Percentiles rank a stretch among this genome's conserved stretches.
These are phyloP conservation scores for Lissocephala sabroskyi DNA, from an alignment of 2,888 invertebrate species.

Conservation along the genomic window DNA sequence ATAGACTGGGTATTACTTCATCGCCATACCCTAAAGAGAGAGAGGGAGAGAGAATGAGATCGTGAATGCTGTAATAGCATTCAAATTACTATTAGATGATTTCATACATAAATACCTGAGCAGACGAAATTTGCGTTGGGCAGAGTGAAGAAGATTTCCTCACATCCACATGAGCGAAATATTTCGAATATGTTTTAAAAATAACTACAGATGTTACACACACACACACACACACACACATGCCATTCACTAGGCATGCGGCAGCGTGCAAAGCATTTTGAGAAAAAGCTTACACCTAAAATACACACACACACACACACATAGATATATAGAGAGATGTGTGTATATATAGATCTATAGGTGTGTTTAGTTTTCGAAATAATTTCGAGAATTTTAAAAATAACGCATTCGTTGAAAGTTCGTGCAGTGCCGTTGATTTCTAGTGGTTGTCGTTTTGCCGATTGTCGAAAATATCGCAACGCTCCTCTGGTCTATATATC, in stretches of 20 bases:
- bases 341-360: constrained; percentile 13
- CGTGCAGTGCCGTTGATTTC: constrained; percentile 45
- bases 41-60: constrained; percentile 8
- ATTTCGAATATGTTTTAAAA: constrained; percentile 60
- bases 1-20: constrained; percentile 5
- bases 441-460: constrained; percentile 38
- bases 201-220: constrained; percentile 36
- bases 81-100: constrained; percentile 51
- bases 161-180: constrained; percentile 39
- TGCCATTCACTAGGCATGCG: constrained; percentile 27
- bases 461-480: constrained; percentile 41
- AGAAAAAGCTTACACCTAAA: constrained; percentile 2
- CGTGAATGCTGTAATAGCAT: constrained; percentile 35
- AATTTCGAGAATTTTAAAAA: constrained; percentile 67
- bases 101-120: constrained; percentile 53
- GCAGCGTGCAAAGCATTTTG: constrained; percentile 14
- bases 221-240: constrained; percentile 21
- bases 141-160: not conserved
- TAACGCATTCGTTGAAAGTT: constrained; percentile 58
- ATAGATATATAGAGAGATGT: constrained; percentile 12
- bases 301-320: constrained; percentile 22
- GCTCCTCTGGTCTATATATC: constrained; percentile 28
- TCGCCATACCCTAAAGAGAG: no score
- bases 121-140: constrained; percentile 25
- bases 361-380: constrained; percentile 55